A percentile compares a stretch with the other conserved stretches of the same genome.
Evolutionary conservation across 2,797 vertebrate genomes (phyloP).

Genomic region (Pipistrellus kuhlii): DNA sequence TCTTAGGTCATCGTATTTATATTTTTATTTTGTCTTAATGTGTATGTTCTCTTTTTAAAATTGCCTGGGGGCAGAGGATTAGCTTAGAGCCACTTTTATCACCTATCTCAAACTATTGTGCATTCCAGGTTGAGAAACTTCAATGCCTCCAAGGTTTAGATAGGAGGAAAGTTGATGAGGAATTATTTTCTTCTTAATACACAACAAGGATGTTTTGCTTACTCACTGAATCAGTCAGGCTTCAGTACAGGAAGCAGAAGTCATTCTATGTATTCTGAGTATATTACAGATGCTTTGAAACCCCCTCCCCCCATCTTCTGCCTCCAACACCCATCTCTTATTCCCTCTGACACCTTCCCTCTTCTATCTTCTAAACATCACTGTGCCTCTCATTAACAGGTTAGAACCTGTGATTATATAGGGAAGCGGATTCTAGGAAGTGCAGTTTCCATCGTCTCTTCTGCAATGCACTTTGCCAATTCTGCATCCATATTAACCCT

Average conservation of each 20-base stretch:
- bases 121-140: neutral
- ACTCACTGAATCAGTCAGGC: neutral
- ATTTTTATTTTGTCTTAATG: constrained; percentile 13
- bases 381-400: neutral
- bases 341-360: neutral
- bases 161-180: neutral
- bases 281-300: neutral
- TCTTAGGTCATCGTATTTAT: neutral
- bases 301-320: neutral
- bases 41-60: neutral
- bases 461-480: neutral
- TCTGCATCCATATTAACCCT: neutral
- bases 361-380: neutral
- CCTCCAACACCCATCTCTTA: neutral
- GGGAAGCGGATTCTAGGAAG: neutral
- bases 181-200: neutral
- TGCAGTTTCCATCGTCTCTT: neutral
- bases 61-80: neutral
- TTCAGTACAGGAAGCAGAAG: constrained; percentile 17
- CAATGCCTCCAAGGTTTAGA: neutral
- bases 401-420: neutral
- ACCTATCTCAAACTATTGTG: neutral
- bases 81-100: constrained; percentile 12
- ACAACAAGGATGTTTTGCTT: neutral
- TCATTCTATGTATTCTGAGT: neutral